Conservation (phyloP, 2,797 vertebrate genomes). For the Knipowitschia caucasica region DNA sequence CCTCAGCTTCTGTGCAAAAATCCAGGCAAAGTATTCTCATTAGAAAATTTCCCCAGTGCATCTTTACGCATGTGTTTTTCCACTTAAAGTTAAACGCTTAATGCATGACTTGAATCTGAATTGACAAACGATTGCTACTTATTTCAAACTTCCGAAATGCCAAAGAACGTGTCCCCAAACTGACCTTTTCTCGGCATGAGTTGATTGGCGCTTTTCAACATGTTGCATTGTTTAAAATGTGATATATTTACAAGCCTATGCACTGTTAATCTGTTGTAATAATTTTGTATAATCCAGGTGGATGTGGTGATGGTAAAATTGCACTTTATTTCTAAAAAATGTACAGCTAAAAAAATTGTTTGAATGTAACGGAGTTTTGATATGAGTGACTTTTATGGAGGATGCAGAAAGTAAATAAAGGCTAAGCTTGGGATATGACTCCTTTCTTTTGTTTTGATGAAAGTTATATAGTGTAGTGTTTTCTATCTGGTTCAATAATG, state of each 20-base stretch:
- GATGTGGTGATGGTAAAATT: constrained; percentile 30
- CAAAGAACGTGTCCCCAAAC: constrained; percentile 42
- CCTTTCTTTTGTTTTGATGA: neutral
- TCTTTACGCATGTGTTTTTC: neutral
- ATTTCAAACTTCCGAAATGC: constrained; percentile 6
- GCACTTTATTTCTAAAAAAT: constrained; percentile 54
- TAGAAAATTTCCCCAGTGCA: neutral
- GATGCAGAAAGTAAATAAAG: constrained; percentile 31
- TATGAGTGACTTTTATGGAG: constrained; percentile 34
- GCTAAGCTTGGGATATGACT: constrained; percentile 41
- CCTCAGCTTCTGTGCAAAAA: no score
- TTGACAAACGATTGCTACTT: neutral
- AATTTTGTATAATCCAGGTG: constrained; percentile 38
- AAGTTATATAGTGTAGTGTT: no score
- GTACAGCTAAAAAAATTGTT: constrained; percentile 29
- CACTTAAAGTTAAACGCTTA: no score
- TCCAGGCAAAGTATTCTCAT: neutral
- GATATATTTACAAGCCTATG: constrained; percentile 40
- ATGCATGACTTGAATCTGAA: constrained; percentile 2
- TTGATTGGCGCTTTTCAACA: constrained; percentile 11
- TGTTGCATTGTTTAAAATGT: constrained; percentile 23
- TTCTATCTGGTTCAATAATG: no score
- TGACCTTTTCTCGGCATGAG: constrained; percentile 9
- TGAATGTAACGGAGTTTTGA: constrained; percentile 48
- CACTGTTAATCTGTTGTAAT: constrained; percentile 30